phyloP scores from a whole-genome alignment of 2,797 vertebrate genomes.

The Melanotaenia nigrans region DNA sequence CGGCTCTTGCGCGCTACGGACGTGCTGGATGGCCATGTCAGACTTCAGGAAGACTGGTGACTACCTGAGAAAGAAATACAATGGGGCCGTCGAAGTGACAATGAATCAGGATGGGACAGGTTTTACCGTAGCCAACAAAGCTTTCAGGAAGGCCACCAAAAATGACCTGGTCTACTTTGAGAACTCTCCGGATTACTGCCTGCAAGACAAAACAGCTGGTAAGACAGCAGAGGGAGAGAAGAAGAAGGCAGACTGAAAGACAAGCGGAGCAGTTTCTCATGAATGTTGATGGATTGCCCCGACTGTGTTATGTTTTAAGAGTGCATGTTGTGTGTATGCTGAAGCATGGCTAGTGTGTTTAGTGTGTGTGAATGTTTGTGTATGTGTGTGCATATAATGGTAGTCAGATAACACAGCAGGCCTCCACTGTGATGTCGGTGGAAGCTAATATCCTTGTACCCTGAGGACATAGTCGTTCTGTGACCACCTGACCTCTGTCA shows the following conservation, averaged over 20 bases:
- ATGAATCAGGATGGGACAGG: conserved; percentile 97
- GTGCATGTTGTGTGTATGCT: conserved; percentile 68
- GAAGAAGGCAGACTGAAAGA: conserved; percentile 33
- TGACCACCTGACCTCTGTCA: conserved; percentile 78
- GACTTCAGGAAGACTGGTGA: conserved; percentile 98
- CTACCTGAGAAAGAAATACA: conserved; percentile 94
- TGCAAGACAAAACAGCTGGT: conserved; percentile 98
- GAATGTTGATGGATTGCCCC: conserved; percentile 72
- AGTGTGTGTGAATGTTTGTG: conserved; percentile 58
- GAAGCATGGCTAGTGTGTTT: conserved; percentile 71
- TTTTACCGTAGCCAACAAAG: conserved; percentile 93
- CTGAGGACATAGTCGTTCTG: conserved; percentile 64
- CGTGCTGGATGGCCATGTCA: conserved; percentile 98
- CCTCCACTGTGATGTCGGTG: conserved; percentile 73
- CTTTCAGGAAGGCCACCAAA: conserved; percentile 86
- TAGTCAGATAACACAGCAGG: conserved; percentile 73
- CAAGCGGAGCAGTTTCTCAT: conserved; percentile 50
- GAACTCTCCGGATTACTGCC: conserved; percentile 97
- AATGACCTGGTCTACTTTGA: conserved; percentile 98
- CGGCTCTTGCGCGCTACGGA: conserved; percentile 95
- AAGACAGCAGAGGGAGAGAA: conserved; percentile 46
- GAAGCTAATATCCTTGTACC: conserved; percentile 77
- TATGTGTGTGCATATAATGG: conserved; percentile 56
- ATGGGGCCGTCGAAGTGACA: conserved; percentile 95
- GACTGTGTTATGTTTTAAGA: conserved; percentile 66